Base-by-base conservation (phyloP, 1,140 invertebrate species). In the Diuraphis noxia region DNA sequence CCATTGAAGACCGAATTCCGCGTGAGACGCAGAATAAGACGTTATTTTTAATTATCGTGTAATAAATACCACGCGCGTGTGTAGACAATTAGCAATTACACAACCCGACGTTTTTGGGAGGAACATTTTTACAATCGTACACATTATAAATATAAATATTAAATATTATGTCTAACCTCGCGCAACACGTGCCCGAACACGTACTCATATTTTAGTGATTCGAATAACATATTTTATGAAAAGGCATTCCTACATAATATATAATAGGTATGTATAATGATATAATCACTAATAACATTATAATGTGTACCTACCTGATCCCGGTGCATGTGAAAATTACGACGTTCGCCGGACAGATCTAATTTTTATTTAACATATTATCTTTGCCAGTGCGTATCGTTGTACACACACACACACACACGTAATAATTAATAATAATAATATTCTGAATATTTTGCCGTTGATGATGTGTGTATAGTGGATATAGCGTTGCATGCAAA, bases 1-100 rank as follows among this genome's bases (percentile, higher is more conserved):
- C 56, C 13, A 72, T 13, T 72, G 30, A 13, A 72, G n/a, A 72
- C n/a, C 56, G 56, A n/a, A 63, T n/a, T n/a, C 30, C 56, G 30
- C 10, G 56, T 2, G 30, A 63, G 56, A 63, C 30, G 23, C 21
- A 9, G 36, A 81, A 81, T 79, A 79, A 79, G 34, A 36, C 77
- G 77, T 79, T 79, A 79, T 38, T 79, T 79, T 79, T 79, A 36
- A 79, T 79, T 36, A 79, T 79, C 79, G 36, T 40, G 38, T 81
- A 38, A 81, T 81, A 72, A 72, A 72, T 13, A 72, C 56, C 30
- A 13, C 10, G 30, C 4, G 30, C 30, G 56, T 9, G 38, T 38
- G 79, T 25, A 38, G 34, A 21, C 77, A 81, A 81, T 81, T 36
- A 81, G 79, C 21, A 81, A 81, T 38, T 21, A 81, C 38, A 38